A percentile compares a stretch with the other conserved stretches of the same genome.
phyloP scores from a whole-genome alignment of 2,797 vertebrate species.

The Trematomus bernacchii region DNA sequence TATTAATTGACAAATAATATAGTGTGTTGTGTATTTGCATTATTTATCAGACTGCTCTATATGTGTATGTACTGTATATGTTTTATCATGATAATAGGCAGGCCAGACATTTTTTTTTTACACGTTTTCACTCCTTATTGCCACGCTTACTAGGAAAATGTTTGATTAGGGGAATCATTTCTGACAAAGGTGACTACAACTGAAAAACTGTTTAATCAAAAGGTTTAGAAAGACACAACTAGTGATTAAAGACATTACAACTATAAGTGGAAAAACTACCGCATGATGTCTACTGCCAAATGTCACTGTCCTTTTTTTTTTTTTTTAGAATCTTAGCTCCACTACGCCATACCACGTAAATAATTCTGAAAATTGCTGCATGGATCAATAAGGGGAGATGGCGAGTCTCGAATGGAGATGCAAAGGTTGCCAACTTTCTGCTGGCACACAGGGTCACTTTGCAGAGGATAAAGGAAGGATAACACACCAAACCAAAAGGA shows the following conservation, averaged over 20 bases:
- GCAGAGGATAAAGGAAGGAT: slow-evolving; percentile 14
- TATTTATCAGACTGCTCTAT: background rate
- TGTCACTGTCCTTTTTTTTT: background rate
- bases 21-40: background rate
- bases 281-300: slow-evolving; percentile 4
- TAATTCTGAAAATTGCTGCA: slow-evolving; percentile 40
- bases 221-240: background rate
- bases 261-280: background rate
- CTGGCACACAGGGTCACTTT: background rate
- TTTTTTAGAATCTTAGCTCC: slow-evolving; percentile 5
- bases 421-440: slow-evolving; percentile 24
- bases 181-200: background rate
- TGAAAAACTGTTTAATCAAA: background rate
- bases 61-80: background rate
- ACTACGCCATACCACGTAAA: slow-evolving; percentile 32
- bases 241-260: background rate
- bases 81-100: background rate
- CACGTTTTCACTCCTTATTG: background rate
- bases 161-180: background rate
- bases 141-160: background rate
- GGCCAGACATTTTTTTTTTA: background rate
- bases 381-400: slow-evolving; percentile 33
- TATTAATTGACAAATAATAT: background rate
- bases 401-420: slow-evolving; percentile 18
- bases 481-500: slow-evolving; percentile 13